phyloP scores from a whole-genome alignment of 2,113 vertebrate genomes.

The Connochaetes taurinus region DNA sequence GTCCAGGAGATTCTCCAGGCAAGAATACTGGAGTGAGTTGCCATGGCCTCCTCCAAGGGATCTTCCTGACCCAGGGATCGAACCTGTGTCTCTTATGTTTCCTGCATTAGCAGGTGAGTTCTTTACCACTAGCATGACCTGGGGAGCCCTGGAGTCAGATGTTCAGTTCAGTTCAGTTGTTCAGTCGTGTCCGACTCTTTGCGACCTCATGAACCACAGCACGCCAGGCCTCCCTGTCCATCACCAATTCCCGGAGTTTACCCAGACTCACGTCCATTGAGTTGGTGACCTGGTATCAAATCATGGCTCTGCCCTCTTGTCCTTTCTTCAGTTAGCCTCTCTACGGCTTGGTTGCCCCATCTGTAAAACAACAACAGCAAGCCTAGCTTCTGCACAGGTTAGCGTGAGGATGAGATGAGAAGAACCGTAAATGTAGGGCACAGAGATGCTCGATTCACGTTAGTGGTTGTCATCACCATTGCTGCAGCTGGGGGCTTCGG shows the following conservation, averaged over 20 bases:
- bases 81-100: not conserved
- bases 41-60: not conserved
- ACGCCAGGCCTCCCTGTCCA: no score
- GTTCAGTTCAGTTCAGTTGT: no score
- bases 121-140: not conserved
- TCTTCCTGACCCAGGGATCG: not conserved
- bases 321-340: not conserved
- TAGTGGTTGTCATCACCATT: no score
- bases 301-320: not conserved
- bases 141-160: not conserved
- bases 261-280: no score
- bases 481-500: not conserved
- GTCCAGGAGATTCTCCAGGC: not conserved
- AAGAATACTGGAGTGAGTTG: not conserved
- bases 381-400: not conserved
- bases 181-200: no score
- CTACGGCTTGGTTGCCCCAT: not conserved
- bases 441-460: not conserved
- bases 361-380: not conserved
- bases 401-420: not conserved
- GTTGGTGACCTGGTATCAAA: not conserved
- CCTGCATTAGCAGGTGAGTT: not conserved
- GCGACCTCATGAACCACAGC: no score
- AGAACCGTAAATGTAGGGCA: rapidly evolving
- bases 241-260: no score